phyloP scores from a whole-genome alignment of 2,888 invertebrate genomes.

The Acleris laterana region DNA sequence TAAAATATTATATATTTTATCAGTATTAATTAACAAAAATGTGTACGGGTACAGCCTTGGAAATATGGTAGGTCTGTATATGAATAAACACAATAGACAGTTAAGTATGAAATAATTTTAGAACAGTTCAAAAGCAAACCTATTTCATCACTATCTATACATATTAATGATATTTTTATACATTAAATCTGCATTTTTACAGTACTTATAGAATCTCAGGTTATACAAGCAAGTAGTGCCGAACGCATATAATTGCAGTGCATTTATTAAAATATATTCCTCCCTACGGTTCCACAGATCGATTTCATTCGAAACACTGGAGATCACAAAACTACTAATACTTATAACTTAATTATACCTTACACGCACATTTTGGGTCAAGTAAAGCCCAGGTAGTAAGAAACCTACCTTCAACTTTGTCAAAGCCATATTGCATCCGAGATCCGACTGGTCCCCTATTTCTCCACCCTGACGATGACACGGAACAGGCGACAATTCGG shows the following conservation, averaged over 20 bases:
- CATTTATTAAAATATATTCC: constrained; percentile 18
- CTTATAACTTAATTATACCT: constrained; percentile 49
- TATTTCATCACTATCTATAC: neutral
- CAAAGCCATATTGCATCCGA: too few relatives aligned
- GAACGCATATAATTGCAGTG: constrained; percentile 9
- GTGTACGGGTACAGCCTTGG: too few relatives aligned
- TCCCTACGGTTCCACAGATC: constrained; percentile 59
- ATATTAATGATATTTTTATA: neutral
- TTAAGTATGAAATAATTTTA: neutral
- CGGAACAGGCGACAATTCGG: too few relatives aligned
- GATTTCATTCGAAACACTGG: constrained; percentile 67
- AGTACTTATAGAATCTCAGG: constrained; percentile 11
- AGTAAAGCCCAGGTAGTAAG: neutral
- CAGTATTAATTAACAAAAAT: too few relatives aligned
- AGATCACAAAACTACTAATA: constrained; percentile 80
- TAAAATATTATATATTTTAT: too few relatives aligned
- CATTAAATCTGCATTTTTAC: constrained; percentile 1
- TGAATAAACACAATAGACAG: neutral
- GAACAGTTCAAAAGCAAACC: neutral
- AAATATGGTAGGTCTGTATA: neutral
- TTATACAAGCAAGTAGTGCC: constrained; percentile 12
- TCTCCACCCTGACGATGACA: too few relatives aligned
- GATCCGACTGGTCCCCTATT: too few relatives aligned
- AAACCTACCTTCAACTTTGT: neutral
- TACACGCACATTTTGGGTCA: constrained; percentile 3